phyloP scores from a whole-genome alignment of 2,888 invertebrate species.

The Caenorhabditis sp. region DNA sequence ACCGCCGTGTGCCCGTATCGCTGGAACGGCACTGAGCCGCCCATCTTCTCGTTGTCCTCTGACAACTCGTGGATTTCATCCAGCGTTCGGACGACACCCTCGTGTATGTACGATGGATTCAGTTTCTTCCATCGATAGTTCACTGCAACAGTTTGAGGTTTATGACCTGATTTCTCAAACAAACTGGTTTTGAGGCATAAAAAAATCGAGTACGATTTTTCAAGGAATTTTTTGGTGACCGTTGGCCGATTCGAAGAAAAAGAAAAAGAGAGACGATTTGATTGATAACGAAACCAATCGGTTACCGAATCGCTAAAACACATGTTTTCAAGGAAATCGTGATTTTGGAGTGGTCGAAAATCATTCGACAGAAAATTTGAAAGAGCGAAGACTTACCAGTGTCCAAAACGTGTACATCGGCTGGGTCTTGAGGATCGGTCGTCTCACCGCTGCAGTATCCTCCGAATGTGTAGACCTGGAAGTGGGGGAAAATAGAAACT shows the following conservation, averaged over 20 bases:
- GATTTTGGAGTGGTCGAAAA: background rate
- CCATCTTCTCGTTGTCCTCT: background rate
- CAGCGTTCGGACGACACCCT: background rate
- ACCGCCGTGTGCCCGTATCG: conserved; percentile 95
- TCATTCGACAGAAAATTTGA: background rate
- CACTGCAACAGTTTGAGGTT: conserved; percentile 38
- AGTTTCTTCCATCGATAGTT: conserved; percentile 58
- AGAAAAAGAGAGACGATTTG: too few relatives aligned
- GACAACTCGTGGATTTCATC: conserved; percentile 1
- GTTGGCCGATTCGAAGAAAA: too few relatives aligned
- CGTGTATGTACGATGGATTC: conserved; percentile 9
- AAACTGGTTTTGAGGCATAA: background rate
- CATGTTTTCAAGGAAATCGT: background rate
- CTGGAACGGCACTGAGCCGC: conserved; percentile 87
- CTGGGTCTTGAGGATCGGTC: conserved; percentile 87
- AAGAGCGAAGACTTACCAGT: conserved; percentile 86
- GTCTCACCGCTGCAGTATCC: conserved; percentile 93
- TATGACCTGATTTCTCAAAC: background rate
- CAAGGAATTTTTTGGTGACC: background rate
- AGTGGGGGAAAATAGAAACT: too few relatives aligned
- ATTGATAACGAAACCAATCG: conserved; percentile 12
- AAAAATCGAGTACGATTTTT: background rate
- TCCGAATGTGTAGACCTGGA: conserved; percentile 91
- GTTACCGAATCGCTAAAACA: conserved; percentile 13
- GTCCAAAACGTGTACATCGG: conserved; percentile 92